Evolutionary conservation across 2,113 vertebrate species (phyloP), one percentile per base, ranked within the genome.

Genomic region (Cheilinus undulatus): DNA sequence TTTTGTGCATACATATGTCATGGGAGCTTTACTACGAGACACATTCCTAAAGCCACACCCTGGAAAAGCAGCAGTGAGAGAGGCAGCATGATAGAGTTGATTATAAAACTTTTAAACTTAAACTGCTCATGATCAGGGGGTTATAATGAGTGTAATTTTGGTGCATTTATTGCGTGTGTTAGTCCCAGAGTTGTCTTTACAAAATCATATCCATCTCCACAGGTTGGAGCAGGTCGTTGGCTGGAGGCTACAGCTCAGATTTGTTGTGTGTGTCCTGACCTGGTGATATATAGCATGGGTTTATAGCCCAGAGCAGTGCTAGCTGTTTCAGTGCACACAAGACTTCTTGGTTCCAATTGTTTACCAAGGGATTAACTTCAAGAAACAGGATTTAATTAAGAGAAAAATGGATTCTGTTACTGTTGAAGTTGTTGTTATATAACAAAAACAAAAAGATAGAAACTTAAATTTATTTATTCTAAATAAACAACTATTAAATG

Each of bases 201-300:
- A 32, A 42, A 57, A n/a, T 19, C 28, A 7, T 24, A 63, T 64
- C 50, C 61, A n/a, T 62, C 46, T 52, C 1, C 28, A 66, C 86
- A 83, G 79, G 83, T 88, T 71, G 20, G 42, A 64, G 81, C 88
- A 90, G 64, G 83, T 58, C 7, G 10, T 49, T 62, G 42, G 68
- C 82, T 78, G 60, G 7, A 60, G 82, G 86, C 80, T 49, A 66
- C 59, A 14, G 72, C 67, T 5, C 13, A 46, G 53, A 43, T 79
- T 40, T 58, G 43, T 20, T 59, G 54, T 32, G 56, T 36, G 36
- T 57, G 32, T 64, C 27, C 48, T 17, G 3, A 64, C 7, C 40
- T 23, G 61, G 53, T 85, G 71, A 84, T 81, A 50, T 42, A 69
- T 63, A 15, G 22, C 59, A 66, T 45, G 27, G 24, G 42, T 17